A percentile compares a stretch with the other conserved stretches of the same genome.
phyloP scores from a whole-genome alignment of 2,888 invertebrate species.

The Conops quadrifasciatus region DNA sequence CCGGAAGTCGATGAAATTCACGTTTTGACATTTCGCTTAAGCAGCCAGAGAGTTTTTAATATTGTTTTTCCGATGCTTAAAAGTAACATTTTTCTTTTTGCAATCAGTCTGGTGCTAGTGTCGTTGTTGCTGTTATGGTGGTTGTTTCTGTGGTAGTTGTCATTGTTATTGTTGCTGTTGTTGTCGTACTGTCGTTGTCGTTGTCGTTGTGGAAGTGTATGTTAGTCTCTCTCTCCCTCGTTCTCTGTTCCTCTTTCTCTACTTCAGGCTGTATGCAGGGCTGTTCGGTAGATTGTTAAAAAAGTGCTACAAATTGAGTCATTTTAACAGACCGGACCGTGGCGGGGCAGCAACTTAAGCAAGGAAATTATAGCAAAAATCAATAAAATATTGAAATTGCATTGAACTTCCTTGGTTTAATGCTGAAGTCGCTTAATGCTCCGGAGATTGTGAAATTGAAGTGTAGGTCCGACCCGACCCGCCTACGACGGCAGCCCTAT shows the following conservation, averaged over 20 bases:
- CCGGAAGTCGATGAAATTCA: conserved; percentile 37
- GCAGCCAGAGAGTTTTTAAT: conserved; percentile 31
- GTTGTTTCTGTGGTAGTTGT: conserved; percentile 31
- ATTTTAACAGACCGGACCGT: conserved; percentile 19
- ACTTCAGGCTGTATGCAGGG: not conserved
- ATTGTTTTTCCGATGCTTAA: conserved; percentile 35
- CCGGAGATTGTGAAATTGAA: not conserved
- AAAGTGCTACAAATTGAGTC: conserved; percentile 30
- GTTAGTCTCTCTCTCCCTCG: not conserved
- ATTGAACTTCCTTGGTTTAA: not conserved
- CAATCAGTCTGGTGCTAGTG: not conserved
- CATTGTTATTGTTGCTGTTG: conserved; percentile 40
- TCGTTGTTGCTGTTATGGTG: conserved; percentile 25
- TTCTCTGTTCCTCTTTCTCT: not conserved
- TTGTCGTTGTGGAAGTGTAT: not conserved
- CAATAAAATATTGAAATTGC: conserved; percentile 38
- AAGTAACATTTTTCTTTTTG: conserved; percentile 13
- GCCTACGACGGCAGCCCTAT: not conserved
- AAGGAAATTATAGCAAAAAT: conserved; percentile 36
- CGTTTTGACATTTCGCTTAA: conserved; percentile 32
- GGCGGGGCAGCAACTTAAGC: conserved; percentile 15
- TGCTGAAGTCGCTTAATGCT: too few species aligned
- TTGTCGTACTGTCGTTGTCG: conserved; percentile 48
- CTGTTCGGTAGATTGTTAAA: conserved; percentile 8
- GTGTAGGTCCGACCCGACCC: not conserved